phyloP scores from a whole-genome alignment of 2,113 vertebrate genomes.

The Plestiodon gilberti region DNA sequence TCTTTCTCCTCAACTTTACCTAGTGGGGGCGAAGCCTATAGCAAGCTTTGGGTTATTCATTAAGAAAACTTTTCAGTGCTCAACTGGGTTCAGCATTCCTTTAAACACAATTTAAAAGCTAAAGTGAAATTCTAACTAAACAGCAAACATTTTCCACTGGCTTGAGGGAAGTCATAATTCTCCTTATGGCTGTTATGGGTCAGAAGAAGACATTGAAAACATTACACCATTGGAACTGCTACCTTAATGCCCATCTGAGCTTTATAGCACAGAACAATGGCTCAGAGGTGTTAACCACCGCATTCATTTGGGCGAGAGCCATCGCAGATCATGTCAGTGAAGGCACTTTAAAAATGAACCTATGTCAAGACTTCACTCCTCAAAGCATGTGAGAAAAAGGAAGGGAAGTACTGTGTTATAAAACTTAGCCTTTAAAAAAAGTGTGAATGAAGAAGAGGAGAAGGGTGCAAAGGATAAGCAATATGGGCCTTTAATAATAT shows the following conservation, averaged over 20 bases:
- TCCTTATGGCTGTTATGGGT: not conserved
- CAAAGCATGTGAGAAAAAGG: not conserved
- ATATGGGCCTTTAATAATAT: not conserved
- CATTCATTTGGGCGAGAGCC: not conserved
- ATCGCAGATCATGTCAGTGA: not conserved
- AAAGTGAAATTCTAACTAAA: not conserved
- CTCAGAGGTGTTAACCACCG: not conserved
- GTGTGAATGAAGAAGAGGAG: not conserved
- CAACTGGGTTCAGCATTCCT: not conserved
- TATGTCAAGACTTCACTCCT: not conserved
- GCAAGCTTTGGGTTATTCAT: not conserved
- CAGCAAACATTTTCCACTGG: too few species aligned
- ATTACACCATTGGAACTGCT: not conserved
- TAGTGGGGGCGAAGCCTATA: not conserved
- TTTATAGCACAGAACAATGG: not conserved
- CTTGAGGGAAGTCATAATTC: not conserved
- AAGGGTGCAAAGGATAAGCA: slow-evolving; percentile 40
- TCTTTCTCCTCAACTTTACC: not conserved
- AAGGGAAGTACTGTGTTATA: not conserved
- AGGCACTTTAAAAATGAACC: not conserved
- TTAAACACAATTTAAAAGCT: not conserved
- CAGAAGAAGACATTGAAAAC: not conserved
- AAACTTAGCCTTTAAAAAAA: not conserved
- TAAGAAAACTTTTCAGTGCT: not conserved
- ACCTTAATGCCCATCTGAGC: not conserved